Base-by-base conservation (phyloP, 2,113 vertebrate species). In the Oncorhynchus mykiss region DNA sequence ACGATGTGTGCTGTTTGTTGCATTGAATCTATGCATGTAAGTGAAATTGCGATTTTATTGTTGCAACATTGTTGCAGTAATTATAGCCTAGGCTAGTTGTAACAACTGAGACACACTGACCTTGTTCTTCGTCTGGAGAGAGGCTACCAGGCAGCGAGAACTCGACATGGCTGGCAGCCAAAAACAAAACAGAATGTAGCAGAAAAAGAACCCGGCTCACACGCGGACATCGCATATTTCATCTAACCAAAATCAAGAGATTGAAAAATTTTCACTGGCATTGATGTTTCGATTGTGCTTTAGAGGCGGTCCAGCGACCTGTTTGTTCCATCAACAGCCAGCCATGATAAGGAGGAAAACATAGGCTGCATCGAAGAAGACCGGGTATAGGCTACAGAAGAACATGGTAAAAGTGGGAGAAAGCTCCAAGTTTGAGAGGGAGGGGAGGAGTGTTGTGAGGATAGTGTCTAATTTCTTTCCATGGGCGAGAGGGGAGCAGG, bases 151-250 rank as follows among this genome's bases (percentile, higher is more conserved):
- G 78, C 80, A 71, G 87, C 34, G 88, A 73, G 80, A 79, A 84
- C 72, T 87, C 88, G 86, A 85, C 93, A 77, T 88, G 88, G 92
- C 93, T 87, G 39, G 87, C 87, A 74, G 88, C 88, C 89, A 92
- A 83, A 72, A 91, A 72, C 78, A 90, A 90, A 81, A 95, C 88
- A 79, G 94, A 88, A 72, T 94, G 88, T 20, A 94, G 86, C 79
- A 93, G 90, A 67, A 92, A 75, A 78, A 87, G 88, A 81, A 94
- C 89, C 92, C 93, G 89, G 90, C 89, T 84, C 80, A 86, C 86
- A 91, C 74, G 93, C 75, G 85, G 88, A 87, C 92, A 94, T 93
- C 82, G 92, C 96, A 97, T 97, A 92, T 89, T 96, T 95, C 91
- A 89, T 86, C 85, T 80, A 82, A 80, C 68, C 84, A 73, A 77